Evolutionary conservation across 2,797 vertebrate genomes (phyloP).

Genomic region (Xenentodon cancila): DNA sequence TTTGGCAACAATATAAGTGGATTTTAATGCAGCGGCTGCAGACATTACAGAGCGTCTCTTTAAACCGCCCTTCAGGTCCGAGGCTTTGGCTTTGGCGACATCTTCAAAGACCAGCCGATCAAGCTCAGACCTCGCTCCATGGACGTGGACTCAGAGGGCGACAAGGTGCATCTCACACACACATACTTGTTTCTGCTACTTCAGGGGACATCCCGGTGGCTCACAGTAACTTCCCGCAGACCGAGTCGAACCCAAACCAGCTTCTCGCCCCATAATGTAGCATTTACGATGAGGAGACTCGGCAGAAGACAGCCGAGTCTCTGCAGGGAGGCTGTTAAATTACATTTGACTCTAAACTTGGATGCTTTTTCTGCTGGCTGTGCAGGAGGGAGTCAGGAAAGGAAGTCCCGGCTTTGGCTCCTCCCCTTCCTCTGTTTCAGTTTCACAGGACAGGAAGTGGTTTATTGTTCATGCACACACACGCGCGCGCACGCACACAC

Average conservation of each 20-base stretch:
- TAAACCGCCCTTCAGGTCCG: conserved; percentile 56
- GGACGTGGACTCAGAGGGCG: conserved; percentile 89
- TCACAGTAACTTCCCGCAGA: conserved; percentile 1
- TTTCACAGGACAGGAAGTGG: conserved; percentile 66
- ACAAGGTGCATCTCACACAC: conserved; percentile 77
- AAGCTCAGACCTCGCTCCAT: conserved; percentile 94
- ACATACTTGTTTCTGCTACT: not conserved
- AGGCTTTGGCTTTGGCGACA: conserved; percentile 96
- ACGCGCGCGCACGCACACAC: conserved; percentile 24
- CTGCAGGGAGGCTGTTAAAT: too few species aligned
- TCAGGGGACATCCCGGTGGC: not conserved
- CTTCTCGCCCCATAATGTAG: not conserved
- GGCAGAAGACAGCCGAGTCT: too few species aligned
- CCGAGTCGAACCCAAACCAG: not conserved
- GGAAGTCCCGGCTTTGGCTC: conserved; percentile 53
- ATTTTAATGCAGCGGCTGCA: too few species aligned
- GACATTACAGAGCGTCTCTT: not conserved
- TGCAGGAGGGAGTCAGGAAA: conserved; percentile 4
- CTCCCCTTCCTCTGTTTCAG: conserved; percentile 60
- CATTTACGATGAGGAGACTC: too few species aligned
- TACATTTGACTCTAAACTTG: not conserved
- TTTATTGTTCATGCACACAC: conserved; percentile 38
- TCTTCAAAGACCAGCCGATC: conserved; percentile 97
- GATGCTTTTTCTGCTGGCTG: conserved; percentile 7
- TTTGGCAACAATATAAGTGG: too few species aligned